Percentiles rank a stretch among this genome's conserved stretches.
phyloP scores from a whole-genome alignment of 2,888 invertebrate genomes.

The Campaea margaritaria region DNA sequence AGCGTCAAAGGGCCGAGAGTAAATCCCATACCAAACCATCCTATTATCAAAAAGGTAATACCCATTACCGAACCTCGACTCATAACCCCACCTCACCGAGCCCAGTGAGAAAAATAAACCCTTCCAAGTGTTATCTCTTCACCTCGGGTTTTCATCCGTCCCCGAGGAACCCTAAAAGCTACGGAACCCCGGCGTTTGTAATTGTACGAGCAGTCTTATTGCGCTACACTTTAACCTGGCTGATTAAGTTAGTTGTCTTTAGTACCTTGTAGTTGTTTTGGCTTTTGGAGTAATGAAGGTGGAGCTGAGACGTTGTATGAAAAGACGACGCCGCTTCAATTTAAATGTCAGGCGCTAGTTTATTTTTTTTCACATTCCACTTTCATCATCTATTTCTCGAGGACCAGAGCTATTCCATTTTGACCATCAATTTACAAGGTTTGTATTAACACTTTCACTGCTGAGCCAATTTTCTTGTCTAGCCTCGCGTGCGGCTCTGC shows the following conservation, averaged over 20 bases:
- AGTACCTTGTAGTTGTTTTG: conserved; percentile 27
- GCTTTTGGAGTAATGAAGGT: conserved; percentile 10
- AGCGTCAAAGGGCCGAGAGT: neutral
- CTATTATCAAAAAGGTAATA: neutral
- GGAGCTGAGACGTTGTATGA: neutral
- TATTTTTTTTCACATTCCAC: too few relatives aligned
- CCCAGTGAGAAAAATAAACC: conserved; percentile 41
- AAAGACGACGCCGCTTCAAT: too few relatives aligned
- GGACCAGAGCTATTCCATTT: too few relatives aligned
- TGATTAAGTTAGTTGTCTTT: conserved; percentile 43
- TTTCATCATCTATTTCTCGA: too few relatives aligned
- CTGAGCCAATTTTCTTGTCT: too few relatives aligned
- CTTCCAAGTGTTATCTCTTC: conserved; percentile 36
- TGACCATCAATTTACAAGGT: too few relatives aligned
- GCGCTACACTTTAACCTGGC: conserved; percentile 56
- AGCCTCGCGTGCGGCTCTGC: too few relatives aligned
- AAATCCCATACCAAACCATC: neutral
- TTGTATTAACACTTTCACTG: too few relatives aligned
- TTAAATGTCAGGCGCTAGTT: too few relatives aligned
- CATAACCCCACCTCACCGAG: conserved; percentile 30
- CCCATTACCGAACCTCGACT: conserved; percentile 1
- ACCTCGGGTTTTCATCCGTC: conserved; percentile 41
- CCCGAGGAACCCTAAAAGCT: conserved; percentile 48
- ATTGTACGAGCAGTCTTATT: conserved; percentile 56
- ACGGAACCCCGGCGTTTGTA: conserved; percentile 43